Evolutionary conservation across 2,888 invertebrate genomes (phyloP), one percentile per base, ranked within the genome.

Genomic region (Ormyrus nitidulus): DNA sequence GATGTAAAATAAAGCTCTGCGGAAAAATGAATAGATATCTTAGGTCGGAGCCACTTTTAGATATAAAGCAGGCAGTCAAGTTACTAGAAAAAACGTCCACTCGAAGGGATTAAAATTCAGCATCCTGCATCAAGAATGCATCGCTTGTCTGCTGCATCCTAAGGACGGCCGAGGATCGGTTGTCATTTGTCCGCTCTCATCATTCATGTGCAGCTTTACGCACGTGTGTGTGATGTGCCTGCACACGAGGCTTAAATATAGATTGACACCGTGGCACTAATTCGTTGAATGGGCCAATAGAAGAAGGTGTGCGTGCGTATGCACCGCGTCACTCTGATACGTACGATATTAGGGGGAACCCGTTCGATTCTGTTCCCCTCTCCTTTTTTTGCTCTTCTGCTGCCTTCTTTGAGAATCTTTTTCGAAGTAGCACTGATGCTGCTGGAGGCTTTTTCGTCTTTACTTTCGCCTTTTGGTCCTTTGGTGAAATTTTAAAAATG

Each of bases 211-310:
- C 6, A 6, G 13, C 53, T 7, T 66, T 54, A 44, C 44, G 5
- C 11, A 5, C 51, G 49, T 58, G 48, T 48, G 11, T 13, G 19
- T 48, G 59, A 34, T 8, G n/a, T 61, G 44, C 8, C 8, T 49
- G 58, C 59, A 48, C 64, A 61, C 65, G 44, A 79, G 83, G 82
- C 84, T 86, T 89, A 89, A 87, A 88, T 89, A 87, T 89, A 89
- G 89, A 89, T 86, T 89, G 89, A 89, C 89, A 89, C 86, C 88
- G 87, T 87, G 86, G 87, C 88, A 88, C 85, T 88, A 89, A 90
- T 90, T 89, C 87, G 88, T 89, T 81, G 78, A 81, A 81, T 75
- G 81, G 74, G 54, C 81, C 77, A 79, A 81, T 81, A 73, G 81
- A 77, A 66, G 69, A 65, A 61, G 78, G 78, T 78, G 73, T 19